Base-by-base conservation (phyloP, 2,797 vertebrate genomes). In the Hippoglossus hippoglossus region DNA sequence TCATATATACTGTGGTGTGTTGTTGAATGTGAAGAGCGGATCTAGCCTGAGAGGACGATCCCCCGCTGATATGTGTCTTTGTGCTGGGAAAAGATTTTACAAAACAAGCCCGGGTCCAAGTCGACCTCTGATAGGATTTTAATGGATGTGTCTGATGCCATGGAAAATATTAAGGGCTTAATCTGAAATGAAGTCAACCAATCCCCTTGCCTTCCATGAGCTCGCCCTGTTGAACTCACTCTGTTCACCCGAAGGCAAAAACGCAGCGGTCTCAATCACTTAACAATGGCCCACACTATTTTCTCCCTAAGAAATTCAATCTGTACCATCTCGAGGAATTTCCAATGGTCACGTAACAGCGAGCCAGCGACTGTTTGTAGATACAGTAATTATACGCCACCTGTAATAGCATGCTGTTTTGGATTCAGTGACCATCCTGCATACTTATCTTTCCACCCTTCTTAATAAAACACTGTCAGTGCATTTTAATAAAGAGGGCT, bases 381-480 rank as follows among this genome's bases (percentile, higher is more conserved):
- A 90, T 89, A 74, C 74, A 91, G 91, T 83, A 87, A 93, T 93
- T 90, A 88, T 84, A 86, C 53, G 64, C 77, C 90, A 93, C 92
- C 89, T 93, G 91, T 91, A 90, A 93, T 89, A 88, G 88, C 89
- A 89, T 76, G 90, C 88, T 85, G 79, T 88, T 92, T 87, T 85
- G 84, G 89, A 91, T 87, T 81, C 36, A 41, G 81, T 79, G 90
- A 83, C 82, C 26, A 36, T 83, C 77, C 79, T 41, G 63, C 93
- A 91, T 92, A 88, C 90, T 93, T 92, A 89, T 90, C 91, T 90
- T 77, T 94, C 90, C 81, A 83, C 91, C 69, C 89, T 86, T 94
- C 89, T 91, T 94, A 93, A 94, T 94, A 92, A 94, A 89, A 79
- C 77, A 89, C 91, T 93, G 88, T 94, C 92, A 92, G 76, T 89